Evolutionary conservation across 2,797 vertebrate genomes (phyloP).

Genomic region (Macrochelys suwanniensis): DNA sequence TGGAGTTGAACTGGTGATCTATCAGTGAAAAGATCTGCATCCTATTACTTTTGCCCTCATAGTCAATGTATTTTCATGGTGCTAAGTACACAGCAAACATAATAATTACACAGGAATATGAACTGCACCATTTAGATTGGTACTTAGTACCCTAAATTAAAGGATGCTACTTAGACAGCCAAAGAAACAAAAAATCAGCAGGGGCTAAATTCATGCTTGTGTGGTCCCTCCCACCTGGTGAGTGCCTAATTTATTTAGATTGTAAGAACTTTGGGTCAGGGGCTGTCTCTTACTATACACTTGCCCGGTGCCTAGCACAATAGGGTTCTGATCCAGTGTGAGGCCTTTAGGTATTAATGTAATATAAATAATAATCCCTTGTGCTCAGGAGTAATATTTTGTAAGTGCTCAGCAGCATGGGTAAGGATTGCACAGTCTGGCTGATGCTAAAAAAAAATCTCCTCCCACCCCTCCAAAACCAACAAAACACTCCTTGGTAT

Average conservation of each 20-base stretch:
- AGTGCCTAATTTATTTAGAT: not conserved
- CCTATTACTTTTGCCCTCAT: not conserved
- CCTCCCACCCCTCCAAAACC: not conserved
- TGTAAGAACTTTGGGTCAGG: not conserved
- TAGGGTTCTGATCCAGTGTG: not conserved
- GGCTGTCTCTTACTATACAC: not conserved
- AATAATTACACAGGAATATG: not conserved
- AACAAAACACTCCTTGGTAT: not conserved
- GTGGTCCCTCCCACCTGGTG: not conserved
- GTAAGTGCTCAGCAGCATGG: not conserved
- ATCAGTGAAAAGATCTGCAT: not conserved
- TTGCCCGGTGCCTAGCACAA: not conserved
- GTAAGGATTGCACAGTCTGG: not conserved
- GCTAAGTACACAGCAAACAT: not conserved
- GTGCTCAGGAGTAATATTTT: not conserved
- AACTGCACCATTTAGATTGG: not conserved
- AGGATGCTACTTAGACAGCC: not conserved
- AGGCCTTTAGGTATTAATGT: not conserved
- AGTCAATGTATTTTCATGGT: not conserved
- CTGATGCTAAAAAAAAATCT: not conserved
- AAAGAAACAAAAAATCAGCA: not conserved
- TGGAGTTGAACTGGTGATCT: not conserved
- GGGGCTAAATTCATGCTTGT: not conserved
- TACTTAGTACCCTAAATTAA: not conserved
- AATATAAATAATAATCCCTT: not conserved